phyloP scores from a whole-genome alignment of 2,888 invertebrate genomes.

The Camponotus fellah region DNA sequence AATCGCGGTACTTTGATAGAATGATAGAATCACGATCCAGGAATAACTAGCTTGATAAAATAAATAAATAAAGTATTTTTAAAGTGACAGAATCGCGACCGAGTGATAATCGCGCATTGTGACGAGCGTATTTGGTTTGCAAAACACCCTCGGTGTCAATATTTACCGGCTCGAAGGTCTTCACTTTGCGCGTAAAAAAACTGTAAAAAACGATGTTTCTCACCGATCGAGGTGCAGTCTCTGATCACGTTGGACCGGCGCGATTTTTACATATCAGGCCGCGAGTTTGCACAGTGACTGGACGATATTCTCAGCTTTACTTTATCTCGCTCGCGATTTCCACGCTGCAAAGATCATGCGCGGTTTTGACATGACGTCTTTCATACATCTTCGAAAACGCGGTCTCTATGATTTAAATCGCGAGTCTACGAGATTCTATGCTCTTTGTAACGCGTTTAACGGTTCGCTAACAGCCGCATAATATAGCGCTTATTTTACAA shows the following conservation, averaged over 20 bases:
- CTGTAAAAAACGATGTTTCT: not conserved
- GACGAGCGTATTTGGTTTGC: constrained; percentile 19
- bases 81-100: not conserved
- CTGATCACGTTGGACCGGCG: not conserved
- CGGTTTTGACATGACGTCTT: not conserved
- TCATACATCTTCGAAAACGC: constrained; percentile 15
- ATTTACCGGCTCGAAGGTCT: constrained; percentile 36
- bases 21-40: too few relatives aligned
- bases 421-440: not conserved
- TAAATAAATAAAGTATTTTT: not conserved
- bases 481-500: too few relatives aligned
- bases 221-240: not conserved
- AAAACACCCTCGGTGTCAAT: constrained; percentile 24
- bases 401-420: not conserved
- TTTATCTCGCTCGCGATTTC: constrained; percentile 21
- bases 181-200: not conserved
- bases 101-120: not conserved
- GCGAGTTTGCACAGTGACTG: constrained; percentile 37
- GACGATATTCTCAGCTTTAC: constrained; percentile 37
- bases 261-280: not conserved
- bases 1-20: too few relatives aligned
- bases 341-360: not conserved
- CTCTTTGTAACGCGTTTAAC: not conserved
- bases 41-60: too few relatives aligned
- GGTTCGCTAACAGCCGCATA: not conserved